These are phyloP conservation scores for Laterallus jamaicensis DNA, from an alignment of 2,113 vertebrate species.

Conservation along the genomic window DNA sequence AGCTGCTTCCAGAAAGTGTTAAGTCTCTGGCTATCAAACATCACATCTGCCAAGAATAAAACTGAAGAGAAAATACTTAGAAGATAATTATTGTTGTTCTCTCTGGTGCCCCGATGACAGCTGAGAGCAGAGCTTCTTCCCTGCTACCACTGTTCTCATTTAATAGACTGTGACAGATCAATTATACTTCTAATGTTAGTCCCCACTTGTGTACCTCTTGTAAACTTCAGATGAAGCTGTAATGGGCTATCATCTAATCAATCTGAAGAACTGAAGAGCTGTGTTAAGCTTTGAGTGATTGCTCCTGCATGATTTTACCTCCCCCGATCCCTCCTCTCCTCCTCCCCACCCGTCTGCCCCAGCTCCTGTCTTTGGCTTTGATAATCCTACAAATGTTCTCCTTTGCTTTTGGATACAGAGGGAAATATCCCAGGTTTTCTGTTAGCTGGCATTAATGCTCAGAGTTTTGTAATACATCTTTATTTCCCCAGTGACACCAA, in stretches of 20 bases:
- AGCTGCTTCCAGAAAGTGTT: background rate
- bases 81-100: background rate
- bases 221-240: background rate
- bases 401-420: background rate
- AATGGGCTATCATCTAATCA: background rate
- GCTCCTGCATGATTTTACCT: background rate
- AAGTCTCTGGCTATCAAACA: background rate
- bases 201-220: background rate
- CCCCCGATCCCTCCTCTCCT: background rate
- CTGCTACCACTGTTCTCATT: background rate
- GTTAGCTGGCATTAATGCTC: background rate
- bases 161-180: background rate
- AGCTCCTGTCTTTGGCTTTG: background rate
- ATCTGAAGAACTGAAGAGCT: background rate
- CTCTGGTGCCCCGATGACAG: background rate
- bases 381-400: background rate
- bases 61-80: background rate
- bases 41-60: background rate
- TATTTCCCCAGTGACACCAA: slow-evolving; percentile 87
- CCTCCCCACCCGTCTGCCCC: background rate
- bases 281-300: background rate
- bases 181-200: background rate
- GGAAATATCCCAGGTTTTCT: background rate
- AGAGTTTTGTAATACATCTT: background rate
- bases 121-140: background rate